Base-by-base conservation (phyloP, 1,140 invertebrate genomes). In the Pristionchus pacificus region DNA sequence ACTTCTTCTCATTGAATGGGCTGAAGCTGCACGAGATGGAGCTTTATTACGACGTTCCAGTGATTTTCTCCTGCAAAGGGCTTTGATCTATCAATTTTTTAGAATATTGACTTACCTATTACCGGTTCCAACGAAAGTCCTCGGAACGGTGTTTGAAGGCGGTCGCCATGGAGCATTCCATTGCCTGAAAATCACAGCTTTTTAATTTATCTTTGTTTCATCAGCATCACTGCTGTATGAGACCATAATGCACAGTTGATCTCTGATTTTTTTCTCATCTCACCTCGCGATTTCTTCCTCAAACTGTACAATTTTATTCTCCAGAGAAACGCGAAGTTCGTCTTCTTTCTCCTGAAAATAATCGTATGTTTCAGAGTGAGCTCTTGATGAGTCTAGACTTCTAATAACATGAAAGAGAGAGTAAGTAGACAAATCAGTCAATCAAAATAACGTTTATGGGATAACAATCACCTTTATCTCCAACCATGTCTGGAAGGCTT, bases 1-100 rank as follows among this genome's bases (percentile, higher is more conserved):
- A 49, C 38, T 49, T 49, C 38, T 49, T 49, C 38, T 49, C 38
- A 49, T 49, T 49, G 38, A n/a, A n/a, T n/a, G n/a, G n/a, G n/a
- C 38, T 10, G 38, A 49, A 49, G 6, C 38, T 19, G 19, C 19
- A 10, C 38, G 6, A 19, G 6, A 10, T 49, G 6, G 6, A 49
- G 6, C 19, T 49, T 19, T 19, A 10, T 49, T 49, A 10, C 38
- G 6, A 10, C 38, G 6, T 19, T 49, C 38, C 38, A 49, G 19
- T 49, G 38, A 49, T 49, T 49, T 49, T 19, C 38, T 49, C 19
- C 38, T 49, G 6, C 6, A 49, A n/a, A n/a, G n/a, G n/a, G n/a
- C n/a, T n/a, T n/a, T n/a, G n/a, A n/a, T n/a, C n/a, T n/a, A 49
- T 49, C 38, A 49, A 49, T 19, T 49, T 19, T n/a, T n/a, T n/a